A percentile compares a stretch with the other conserved stretches of the same genome.
These are phyloP conservation scores for Aporophyla lueneburgensis DNA, from an alignment of 2,888 invertebrate species.

Conservation along the genomic window DNA sequence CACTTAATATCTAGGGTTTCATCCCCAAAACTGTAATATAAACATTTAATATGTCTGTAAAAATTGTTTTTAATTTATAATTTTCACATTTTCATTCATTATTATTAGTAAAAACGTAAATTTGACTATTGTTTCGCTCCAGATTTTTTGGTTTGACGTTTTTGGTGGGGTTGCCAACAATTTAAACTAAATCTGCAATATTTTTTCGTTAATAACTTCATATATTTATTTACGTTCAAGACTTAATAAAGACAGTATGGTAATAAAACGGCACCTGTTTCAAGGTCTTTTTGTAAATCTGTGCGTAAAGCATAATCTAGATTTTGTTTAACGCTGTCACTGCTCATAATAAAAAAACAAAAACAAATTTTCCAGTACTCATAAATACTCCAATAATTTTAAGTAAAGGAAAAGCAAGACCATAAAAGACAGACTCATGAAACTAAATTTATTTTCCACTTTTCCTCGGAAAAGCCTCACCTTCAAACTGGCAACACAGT, in stretches of 20 bases:
- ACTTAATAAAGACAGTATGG: neutral
- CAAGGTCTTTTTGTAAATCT: neutral
- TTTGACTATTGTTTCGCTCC: conserved; percentile 84
- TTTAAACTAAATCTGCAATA: conserved; percentile 14
- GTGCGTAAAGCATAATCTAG: neutral
- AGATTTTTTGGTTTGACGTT: conserved; percentile 83
- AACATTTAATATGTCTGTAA: conserved; percentile 55
- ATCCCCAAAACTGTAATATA: conserved; percentile 57
- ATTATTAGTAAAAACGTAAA: conserved; percentile 76
- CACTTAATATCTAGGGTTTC: conserved; percentile 60
- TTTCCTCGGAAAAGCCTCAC: conserved; percentile 5
- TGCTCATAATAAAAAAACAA: neutral
- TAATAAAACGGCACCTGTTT: neutral
- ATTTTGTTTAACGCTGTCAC: neutral
- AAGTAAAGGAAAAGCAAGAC: neutral
- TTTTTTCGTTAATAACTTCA: too few species aligned
- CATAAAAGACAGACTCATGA: neutral
- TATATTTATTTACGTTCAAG: neutral
- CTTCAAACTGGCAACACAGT: conserved; percentile 73
- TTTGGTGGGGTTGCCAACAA: conserved; percentile 73
- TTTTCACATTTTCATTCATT: conserved; percentile 85
- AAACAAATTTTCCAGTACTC: neutral
- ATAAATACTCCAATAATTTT: neutral
- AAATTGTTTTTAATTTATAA: conserved; percentile 70
- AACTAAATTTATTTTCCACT: conserved; percentile 4